Evolutionary conservation across 1,140 invertebrate genomes (phyloP).

Genomic region (Eciton burchellii): DNA sequence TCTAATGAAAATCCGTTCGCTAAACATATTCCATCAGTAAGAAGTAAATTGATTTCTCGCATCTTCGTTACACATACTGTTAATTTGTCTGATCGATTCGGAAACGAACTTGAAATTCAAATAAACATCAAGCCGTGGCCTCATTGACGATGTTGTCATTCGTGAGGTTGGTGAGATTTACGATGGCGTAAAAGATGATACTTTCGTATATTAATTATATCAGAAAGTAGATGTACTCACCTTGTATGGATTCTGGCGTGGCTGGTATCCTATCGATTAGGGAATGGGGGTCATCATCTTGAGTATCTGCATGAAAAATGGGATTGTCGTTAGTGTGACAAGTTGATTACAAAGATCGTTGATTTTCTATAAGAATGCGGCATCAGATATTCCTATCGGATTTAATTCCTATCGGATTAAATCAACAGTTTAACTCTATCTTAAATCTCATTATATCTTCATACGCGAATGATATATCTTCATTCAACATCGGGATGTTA

Average conservation of each 20-base stretch:
- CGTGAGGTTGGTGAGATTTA: slow-evolving; percentile 66
- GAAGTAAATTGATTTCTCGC: too few species aligned
- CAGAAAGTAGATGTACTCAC: slow-evolving; percentile 76
- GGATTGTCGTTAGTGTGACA: slow-evolving; percentile 70
- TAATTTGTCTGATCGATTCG: too few species aligned
- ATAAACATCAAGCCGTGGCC: too few species aligned
- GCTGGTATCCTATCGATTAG: slow-evolving; percentile 83
- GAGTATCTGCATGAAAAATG: slow-evolving; percentile 82
- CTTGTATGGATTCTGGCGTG: slow-evolving; percentile 84
- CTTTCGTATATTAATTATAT: slow-evolving; percentile 67
- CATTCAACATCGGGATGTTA: not conserved
- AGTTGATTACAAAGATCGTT: slow-evolving; percentile 62
- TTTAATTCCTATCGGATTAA: slow-evolving; percentile 6
- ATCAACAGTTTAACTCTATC: slow-evolving; percentile 27
- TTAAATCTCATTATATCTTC: not conserved
- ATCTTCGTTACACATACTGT: too few species aligned
- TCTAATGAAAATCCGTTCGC: too few species aligned
- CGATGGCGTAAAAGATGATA: slow-evolving; percentile 67
- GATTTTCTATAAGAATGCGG: slow-evolving; percentile 56
- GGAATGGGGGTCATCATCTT: slow-evolving; percentile 81
- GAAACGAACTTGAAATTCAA: not conserved
- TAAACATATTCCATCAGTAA: not conserved
- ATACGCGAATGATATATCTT: too few species aligned
- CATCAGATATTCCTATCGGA: slow-evolving; percentile 21
- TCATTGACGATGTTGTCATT: slow-evolving; percentile 58